These are phyloP conservation scores for Hydroisotoma schaefferi DNA, from an alignment of 2,888 invertebrate genomes.

Conservation along the genomic window DNA sequence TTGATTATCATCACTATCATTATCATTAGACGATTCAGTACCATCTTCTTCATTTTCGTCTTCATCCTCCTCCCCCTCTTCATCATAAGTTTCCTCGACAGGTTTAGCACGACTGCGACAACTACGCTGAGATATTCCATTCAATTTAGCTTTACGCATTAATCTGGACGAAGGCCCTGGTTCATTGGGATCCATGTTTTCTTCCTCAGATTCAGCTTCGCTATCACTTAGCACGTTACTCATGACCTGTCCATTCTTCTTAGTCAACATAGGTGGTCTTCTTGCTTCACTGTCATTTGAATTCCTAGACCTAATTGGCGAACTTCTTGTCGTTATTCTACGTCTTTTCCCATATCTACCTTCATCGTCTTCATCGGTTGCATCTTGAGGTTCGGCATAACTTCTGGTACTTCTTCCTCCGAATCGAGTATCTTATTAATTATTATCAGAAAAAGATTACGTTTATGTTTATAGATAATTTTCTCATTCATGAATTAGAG, in stretches of 20 bases:
- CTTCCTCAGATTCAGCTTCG: slow-evolving; percentile 37
- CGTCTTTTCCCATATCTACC: slow-evolving; percentile 4
- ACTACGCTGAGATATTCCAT: slow-evolving; percentile 27
- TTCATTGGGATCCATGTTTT: slow-evolving; percentile 49
- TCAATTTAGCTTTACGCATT: slow-evolving; percentile 2
- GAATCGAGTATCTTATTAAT: slow-evolving; percentile 32
- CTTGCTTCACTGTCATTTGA: slow-evolving; percentile 5
- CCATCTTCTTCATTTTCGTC: slow-evolving; percentile 43
- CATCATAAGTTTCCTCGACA: slow-evolving; percentile 37
- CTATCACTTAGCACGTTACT: slow-evolving; percentile 34
- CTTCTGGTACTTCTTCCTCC: slow-evolving; percentile 27
- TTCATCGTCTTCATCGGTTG: slow-evolving; percentile 25
- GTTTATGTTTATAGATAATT: no score
- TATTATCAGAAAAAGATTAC: no score
- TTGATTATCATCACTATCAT: slow-evolving; percentile 40
- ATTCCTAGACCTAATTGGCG: slow-evolving; percentile 19
- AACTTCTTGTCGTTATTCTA: slow-evolving; percentile 17
- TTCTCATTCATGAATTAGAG: no score
- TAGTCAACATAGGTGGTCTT: slow-evolving; percentile 22
- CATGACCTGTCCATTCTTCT: slow-evolving; percentile 42
- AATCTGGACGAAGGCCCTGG: slow-evolving; percentile 39
- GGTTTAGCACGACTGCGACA: slow-evolving; percentile 51
- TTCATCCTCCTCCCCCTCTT: slow-evolving; percentile 46
- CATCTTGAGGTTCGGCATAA: slow-evolving; percentile 38
- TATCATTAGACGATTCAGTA: slow-evolving; percentile 24